Base-by-base conservation (phyloP, 2,113 vertebrate genomes). In the Anolis carolinensis region DNA sequence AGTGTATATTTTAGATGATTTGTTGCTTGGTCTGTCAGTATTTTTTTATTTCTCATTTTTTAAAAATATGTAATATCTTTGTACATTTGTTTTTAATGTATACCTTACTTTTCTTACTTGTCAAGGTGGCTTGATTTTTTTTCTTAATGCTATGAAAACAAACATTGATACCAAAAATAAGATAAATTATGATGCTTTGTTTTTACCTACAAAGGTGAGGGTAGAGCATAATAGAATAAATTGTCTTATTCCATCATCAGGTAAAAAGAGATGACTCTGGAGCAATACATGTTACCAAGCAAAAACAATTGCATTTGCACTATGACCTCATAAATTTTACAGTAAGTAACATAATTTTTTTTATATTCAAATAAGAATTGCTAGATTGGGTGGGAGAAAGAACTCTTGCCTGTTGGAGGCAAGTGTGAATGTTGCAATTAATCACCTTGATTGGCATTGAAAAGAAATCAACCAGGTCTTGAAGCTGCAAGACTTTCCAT, bases 241-340 rank as follows among this genome's bases (percentile, higher is more conserved):
- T 55, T 36, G 21, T 84, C 68, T 79, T 0, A 71, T 93, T 92
- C 89, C 75, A 82, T 62, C 62, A 89, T 81, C 79, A 99, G 99
- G 98, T 99, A 1, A 99, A 99, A 91, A 98, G 98, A 89, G 98
- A 99, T 76, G 98, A 99, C 70, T 96, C 95, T 8, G 99, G 98
- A 77, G 98, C 98, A 39, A 98, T 99, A 89, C 98, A 99, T 32
- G 98, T 99, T 88, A 99, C 98, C 72, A 99, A 99, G 93, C 98
- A 99, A 90, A 97, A 97, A 90, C 98, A 98, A 25, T 97, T 99
- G 76, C 98, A 98, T 84, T 94, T 99, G 2, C 97, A 95, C 93
- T 99, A 98, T 94, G 99, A 99, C 90, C 97, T 99, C 90, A 99
- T 99, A 91, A 99, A 98, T 93, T 96, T 99, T n/a, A 98, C 97